Base-by-base conservation (phyloP, 2,797 vertebrate species). In the Scomberomorus guttatus region DNA sequence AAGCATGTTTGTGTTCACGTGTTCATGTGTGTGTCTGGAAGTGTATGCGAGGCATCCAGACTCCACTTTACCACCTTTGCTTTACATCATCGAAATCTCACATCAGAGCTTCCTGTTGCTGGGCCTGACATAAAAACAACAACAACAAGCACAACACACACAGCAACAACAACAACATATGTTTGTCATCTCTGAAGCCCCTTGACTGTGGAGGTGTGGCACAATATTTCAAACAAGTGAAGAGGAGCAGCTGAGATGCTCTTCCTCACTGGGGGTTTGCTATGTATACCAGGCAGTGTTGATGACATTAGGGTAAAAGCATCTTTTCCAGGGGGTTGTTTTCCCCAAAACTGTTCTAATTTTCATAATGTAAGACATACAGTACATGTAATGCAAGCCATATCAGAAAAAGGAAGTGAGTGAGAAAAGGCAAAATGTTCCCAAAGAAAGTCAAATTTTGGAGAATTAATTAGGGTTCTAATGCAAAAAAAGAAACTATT, bases 251-350 rank as follows among this genome's bases (percentile, higher is more conserved):
- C 68, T 55, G 81, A 71, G 59, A 59, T 60, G 56, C 59, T 44
- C 8, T 22, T 60, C 34, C 44, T 79, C 77, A 64, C 37, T 3
- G 46, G 77, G 72, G 78, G 73, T 65, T 77, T 65, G 54, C 44
- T 55, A 0, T 62, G 60, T 27, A 54, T 20, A 72, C 48, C 58
- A 80, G 39, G 58, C 55, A 0, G 44, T 51, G 71, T 51, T 77
- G 54, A 85, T 83, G 77, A 79, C 37, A 75, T 44, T 60, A 32
- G 24, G 68, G 42, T 59, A 46, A 32, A 27, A 3, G 10, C 81
- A 80, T 89, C 67, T 89, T 67, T 54, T 85, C 51, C 54, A 77
- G 52, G 22, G n/a, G 29, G 57, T 77, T 74, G 17, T 66, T 82
- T 77, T 67, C 32, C 65, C 6, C 39, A 56, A 71, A 44, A 72